phyloP scores from a whole-genome alignment of 2,888 invertebrate genomes.

The Bhutanitis thaidina region DNA sequence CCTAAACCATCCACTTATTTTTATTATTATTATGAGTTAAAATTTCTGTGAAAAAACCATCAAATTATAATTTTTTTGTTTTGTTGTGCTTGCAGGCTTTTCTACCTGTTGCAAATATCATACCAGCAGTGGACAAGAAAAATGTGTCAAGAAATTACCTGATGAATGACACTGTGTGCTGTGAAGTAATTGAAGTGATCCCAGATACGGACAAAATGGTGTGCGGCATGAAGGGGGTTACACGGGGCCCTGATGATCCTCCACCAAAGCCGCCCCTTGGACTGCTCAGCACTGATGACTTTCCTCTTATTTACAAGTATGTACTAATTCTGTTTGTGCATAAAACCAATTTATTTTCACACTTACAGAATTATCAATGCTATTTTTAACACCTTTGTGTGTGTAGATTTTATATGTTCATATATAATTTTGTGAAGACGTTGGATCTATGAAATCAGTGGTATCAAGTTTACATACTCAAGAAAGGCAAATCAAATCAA shows the following conservation, averaged over 20 bases:
- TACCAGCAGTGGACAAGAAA: slow-evolving; percentile 90
- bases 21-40: too few relatives aligned
- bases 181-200: slow-evolving; percentile 92
- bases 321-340: slow-evolving; percentile 47
- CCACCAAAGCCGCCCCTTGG: slow-evolving; percentile 88
- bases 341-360: slow-evolving; percentile 50
- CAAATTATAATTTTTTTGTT: too few relatives aligned
- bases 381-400: slow-evolving; percentile 40
- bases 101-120: slow-evolving; percentile 84
- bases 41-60: too few relatives aligned
- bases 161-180: slow-evolving; percentile 91
- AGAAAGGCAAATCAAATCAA: slow-evolving; percentile 17
- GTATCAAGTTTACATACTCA: slow-evolving; percentile 39
- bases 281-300: slow-evolving; percentile 89
- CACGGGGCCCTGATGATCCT: slow-evolving; percentile 84
- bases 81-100: too few relatives aligned
- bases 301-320: slow-evolving; percentile 92
- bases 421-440: slow-evolving; percentile 54
- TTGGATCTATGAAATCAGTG: slow-evolving; percentile 49
- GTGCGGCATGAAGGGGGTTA: slow-evolving; percentile 90
- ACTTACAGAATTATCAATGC: slow-evolving; percentile 50
- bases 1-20: too few relatives aligned
- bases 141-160: slow-evolving; percentile 88
- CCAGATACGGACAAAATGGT: slow-evolving; percentile 93
- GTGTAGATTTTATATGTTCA: slow-evolving; percentile 41